Conservation (phyloP, 2,888 invertebrate genomes). For the Adineta ricciae region DNA sequence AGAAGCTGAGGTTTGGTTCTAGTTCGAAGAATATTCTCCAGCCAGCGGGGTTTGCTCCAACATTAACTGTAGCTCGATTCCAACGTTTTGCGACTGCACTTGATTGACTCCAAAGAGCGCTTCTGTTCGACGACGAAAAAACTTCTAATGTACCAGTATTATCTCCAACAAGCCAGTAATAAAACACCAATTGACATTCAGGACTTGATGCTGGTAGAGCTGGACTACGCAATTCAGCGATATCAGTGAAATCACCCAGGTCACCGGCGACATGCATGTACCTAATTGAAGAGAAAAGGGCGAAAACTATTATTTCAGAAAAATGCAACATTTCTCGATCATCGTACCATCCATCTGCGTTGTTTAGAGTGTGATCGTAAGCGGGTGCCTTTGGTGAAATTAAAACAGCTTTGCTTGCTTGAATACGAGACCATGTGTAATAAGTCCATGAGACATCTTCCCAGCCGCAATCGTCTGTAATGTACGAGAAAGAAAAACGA, state of each 20-base stretch:
- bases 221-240: conserved; percentile 25
- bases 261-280: conserved; percentile 25
- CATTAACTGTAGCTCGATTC: conserved; percentile 25
- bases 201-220: conserved; percentile 18
- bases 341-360: conserved; percentile 18
- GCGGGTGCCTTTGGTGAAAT: conserved; percentile 21
- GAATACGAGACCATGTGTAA: background rate
- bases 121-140: background rate
- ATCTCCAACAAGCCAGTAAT: conserved; percentile 14
- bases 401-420: background rate
- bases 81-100: conserved; percentile 10
- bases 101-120: conserved; percentile 14
- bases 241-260: conserved; percentile 24
- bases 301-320: too few species aligned
- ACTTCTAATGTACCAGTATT: conserved; percentile 5
- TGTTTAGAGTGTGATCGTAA: conserved; percentile 29
- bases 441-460: background rate
- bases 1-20: background rate
- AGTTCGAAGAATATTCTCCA: conserved; percentile 23
- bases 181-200: conserved; percentile 25
- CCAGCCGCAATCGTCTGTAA: background rate
- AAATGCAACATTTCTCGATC: too few species aligned
- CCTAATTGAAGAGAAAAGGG: background rate
- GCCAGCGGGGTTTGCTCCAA: conserved; percentile 14
- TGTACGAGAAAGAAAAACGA: background rate